Conservation (phyloP, 2,888 invertebrate genomes). For the Tryphoninae sp. region DNA sequence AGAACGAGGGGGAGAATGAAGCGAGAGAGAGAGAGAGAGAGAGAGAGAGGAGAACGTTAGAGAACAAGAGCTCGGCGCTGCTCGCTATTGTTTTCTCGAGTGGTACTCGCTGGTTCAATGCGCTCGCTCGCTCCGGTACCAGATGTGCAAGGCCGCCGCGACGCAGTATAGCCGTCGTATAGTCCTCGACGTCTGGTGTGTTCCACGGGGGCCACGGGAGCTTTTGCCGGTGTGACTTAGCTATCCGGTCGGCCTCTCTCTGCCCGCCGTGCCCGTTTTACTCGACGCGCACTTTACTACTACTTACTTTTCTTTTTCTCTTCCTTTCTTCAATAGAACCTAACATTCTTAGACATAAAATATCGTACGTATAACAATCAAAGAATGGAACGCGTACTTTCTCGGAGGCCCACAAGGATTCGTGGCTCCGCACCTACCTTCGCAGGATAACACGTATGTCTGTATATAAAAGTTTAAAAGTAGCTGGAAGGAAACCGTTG, state of each 20-base stretch:
- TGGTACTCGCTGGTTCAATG: conserved; percentile 81
- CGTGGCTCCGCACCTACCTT: neutral
- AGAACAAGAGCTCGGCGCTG: conserved; percentile 72
- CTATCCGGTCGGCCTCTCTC: conserved; percentile 27
- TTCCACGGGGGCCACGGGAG: conserved; percentile 21
- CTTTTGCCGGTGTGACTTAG: conserved; percentile 43
- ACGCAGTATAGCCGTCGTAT: conserved; percentile 12
- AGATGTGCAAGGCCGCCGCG: conserved; percentile 75
- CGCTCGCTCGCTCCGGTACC: conserved; percentile 77
- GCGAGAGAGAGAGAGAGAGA: conserved; percentile 43
- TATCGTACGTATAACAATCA: conserved; percentile 17
- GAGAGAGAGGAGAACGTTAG: conserved; percentile 67
- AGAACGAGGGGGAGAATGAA: conserved; percentile 3
- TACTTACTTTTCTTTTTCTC: conserved; percentile 17
- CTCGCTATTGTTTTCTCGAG: conserved; percentile 81
- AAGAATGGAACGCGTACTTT: conserved; percentile 1
- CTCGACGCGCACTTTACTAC: conserved; percentile 51
- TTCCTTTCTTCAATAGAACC: conserved; percentile 16
- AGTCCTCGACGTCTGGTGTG: conserved; percentile 53
- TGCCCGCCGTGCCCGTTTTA: conserved; percentile 34
- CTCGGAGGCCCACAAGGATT: neutral
- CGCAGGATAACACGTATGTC: neutral
- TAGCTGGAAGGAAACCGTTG: conserved; percentile 34
- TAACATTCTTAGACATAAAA: conserved; percentile 49
- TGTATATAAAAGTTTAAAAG: neutral